Conservation (phyloP, 2,888 invertebrate species). For the Periphyllus acericola region DNA sequence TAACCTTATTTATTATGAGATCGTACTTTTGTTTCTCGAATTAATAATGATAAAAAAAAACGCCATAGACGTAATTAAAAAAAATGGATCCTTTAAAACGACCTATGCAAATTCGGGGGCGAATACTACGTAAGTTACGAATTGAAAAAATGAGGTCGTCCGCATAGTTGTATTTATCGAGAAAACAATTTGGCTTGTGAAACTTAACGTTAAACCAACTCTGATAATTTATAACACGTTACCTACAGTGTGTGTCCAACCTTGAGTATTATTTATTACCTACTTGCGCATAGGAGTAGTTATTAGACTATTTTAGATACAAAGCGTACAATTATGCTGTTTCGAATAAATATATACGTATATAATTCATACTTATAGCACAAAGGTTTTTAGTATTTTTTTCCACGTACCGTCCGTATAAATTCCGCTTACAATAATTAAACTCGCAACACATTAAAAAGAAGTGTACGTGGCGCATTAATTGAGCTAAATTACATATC, state of each 20-base stretch:
- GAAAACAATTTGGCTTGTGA: constrained; percentile 30
- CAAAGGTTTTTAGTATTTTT: constrained; percentile 4
- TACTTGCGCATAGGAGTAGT: constrained; percentile 18
- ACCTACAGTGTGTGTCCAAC: constrained; percentile 13
- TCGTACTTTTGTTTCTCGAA: constrained; percentile 14
- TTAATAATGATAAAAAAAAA: neutral
- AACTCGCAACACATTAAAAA: constrained; percentile 5
- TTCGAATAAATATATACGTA: neutral
- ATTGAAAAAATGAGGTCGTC: constrained; percentile 42
- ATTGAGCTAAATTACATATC: constrained; percentile 19
- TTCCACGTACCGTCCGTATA: neutral
- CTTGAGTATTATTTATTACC: constrained; percentile 55
- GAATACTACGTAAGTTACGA: neutral
- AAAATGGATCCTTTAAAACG: constrained; percentile 20
- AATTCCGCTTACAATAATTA: constrained; percentile 17
- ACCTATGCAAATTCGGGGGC: constrained; percentile 27
- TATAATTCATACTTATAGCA: neutral
- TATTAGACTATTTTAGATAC: constrained; percentile 37
- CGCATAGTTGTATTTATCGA: neutral
- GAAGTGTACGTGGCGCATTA: neutral
- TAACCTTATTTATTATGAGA: constrained; percentile 39
- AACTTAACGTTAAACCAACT: constrained; percentile 47
- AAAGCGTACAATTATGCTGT: constrained; percentile 41
- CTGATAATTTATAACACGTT: constrained; percentile 38
- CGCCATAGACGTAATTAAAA: constrained; percentile 17